Percentiles rank a stretch among this genome's conserved stretches.
These are phyloP conservation scores for Momotus momota DNA, from an alignment of 2,797 vertebrate genomes.

Conservation along the genomic window DNA sequence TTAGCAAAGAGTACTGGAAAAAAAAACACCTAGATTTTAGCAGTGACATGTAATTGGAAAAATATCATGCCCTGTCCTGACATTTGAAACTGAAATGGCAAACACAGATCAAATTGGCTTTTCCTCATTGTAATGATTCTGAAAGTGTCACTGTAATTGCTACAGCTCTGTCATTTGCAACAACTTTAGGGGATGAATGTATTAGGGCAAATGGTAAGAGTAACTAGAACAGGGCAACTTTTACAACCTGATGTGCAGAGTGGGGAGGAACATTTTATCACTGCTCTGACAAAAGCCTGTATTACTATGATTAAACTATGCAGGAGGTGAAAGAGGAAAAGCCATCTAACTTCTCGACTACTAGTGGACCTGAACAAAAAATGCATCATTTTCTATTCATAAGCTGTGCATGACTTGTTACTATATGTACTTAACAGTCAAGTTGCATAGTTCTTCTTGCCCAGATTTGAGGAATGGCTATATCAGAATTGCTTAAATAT, in stretches of 20 bases:
- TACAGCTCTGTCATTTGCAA: background rate
- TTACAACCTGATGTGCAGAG: background rate
- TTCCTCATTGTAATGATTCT: background rate
- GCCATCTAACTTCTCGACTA: background rate
- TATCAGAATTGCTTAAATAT: background rate
- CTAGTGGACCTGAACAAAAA: background rate
- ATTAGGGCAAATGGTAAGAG: background rate
- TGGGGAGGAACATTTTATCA: background rate
- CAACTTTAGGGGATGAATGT: background rate
- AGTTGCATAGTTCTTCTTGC: background rate
- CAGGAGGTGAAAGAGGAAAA: background rate
- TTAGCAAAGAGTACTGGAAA: background rate
- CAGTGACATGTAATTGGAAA: conserved; percentile 3
- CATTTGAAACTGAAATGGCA: background rate
- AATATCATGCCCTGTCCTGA: background rate
- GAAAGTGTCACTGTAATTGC: background rate
- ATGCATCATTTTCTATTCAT: background rate
- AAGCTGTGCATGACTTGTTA: background rate
- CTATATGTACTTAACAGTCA: fast-evolving
- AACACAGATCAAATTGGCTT: background rate
- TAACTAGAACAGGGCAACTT: background rate
- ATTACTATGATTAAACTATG: background rate
- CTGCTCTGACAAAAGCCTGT: background rate
- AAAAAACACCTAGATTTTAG: background rate
- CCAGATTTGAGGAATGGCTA: background rate